A percentile compares a stretch with the other conserved stretches of the same genome.
Conservation (phyloP, 2,797 vertebrate genomes). For the Carcharodon carcharias region DNA sequence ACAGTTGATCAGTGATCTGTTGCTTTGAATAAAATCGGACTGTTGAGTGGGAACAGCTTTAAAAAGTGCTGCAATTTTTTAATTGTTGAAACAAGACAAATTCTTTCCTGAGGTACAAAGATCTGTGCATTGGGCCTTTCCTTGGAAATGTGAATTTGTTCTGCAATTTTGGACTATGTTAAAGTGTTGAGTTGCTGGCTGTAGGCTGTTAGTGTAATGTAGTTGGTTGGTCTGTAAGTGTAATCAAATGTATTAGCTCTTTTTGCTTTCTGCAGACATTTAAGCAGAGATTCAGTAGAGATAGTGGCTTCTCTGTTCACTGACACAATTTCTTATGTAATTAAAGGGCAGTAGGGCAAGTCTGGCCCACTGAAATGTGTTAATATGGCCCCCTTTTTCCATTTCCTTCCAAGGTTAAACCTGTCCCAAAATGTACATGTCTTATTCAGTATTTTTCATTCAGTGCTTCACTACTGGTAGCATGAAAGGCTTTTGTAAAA, state of each 20-base stretch:
- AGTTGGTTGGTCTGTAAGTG: slow-evolving; percentile 17
- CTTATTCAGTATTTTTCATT: neutral
- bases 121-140: neutral
- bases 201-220: slow-evolving; percentile 15
- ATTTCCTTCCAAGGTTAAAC: neutral
- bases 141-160: neutral
- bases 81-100: neutral
- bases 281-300: neutral
- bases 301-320: neutral
- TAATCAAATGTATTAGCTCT: slow-evolving; percentile 4
- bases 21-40: neutral
- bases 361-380: neutral
- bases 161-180: slow-evolving; percentile 1
- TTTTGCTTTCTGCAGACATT: slow-evolving; percentile 19
- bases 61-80: neutral
- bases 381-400: neutral
- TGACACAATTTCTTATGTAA: neutral
- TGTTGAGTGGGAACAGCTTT: neutral
- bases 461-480: neutral
- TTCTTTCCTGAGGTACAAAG: neutral
- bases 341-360: neutral
- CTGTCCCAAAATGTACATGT: neutral
- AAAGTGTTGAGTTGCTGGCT: neutral
- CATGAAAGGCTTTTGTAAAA: neutral
- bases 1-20: slow-evolving; percentile 11